A percentile compares a stretch with the other conserved stretches of the same genome.
Conservation (phyloP, 2,888 invertebrate species). For the Priocnemis perturbator region DNA sequence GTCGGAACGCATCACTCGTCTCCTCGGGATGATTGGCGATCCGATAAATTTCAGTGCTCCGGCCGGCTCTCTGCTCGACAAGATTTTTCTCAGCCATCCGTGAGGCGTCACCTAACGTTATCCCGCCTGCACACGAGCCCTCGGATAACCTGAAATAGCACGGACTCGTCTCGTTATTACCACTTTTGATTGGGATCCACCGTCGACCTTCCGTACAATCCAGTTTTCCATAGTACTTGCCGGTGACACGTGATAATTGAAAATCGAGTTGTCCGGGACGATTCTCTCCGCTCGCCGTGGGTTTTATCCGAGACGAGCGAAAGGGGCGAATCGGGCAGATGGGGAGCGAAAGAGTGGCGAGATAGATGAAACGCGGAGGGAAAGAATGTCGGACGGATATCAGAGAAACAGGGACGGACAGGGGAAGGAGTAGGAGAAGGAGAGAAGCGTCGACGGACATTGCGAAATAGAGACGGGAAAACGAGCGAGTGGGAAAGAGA, state of each 20-base stretch:
- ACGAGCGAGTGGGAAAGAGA: conserved; percentile 23
- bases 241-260: conserved; percentile 37
- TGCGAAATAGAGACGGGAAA: not conserved
- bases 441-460: conserved; percentile 11
- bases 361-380: conserved; percentile 1
- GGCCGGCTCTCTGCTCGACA: too few species aligned
- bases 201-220: conserved; percentile 6
- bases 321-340: not conserved
- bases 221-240: conserved; percentile 18
- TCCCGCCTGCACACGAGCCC: too few species aligned
- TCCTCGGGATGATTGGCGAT: too few species aligned
- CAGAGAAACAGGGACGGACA: conserved; percentile 17
- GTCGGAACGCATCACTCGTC: too few species aligned
- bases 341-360: conserved; percentile 17
- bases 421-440: conserved; percentile 26
- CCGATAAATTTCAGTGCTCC: too few species aligned
- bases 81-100: too few species aligned
- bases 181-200: too few species aligned
- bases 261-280: conserved; percentile 33
- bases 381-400: not conserved
- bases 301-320: not conserved
- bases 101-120: too few species aligned
- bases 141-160: too few species aligned
- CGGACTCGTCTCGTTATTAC: too few species aligned
- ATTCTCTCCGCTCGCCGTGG: conserved; percentile 30